A percentile compares a stretch with the other conserved stretches of the same genome.
phyloP scores from a whole-genome alignment of 2,888 invertebrate species.

The Tanypteryx hageni region DNA sequence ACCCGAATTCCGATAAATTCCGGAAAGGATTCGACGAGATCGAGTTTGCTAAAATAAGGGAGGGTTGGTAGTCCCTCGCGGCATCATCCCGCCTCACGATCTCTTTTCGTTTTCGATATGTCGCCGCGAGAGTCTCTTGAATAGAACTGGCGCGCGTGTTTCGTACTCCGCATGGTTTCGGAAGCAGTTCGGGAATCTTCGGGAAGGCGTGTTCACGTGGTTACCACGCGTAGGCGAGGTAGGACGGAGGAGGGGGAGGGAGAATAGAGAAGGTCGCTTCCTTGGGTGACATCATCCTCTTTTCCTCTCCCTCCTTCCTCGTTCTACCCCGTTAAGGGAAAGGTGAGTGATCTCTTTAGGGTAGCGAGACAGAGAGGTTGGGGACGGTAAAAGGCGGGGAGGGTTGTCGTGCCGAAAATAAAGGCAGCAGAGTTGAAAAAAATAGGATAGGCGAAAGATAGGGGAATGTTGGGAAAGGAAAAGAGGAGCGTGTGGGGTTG shows the following conservation, averaged over 20 bases:
- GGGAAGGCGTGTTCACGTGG: slow-evolving; percentile 32
- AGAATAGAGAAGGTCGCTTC: neutral
- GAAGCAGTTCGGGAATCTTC: neutral
- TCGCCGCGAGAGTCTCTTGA: neutral
- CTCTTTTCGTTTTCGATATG: neutral
- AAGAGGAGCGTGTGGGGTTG: neutral
- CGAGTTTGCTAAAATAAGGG: neutral
- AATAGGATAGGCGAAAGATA: slow-evolving; percentile 14
- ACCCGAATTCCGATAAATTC: neutral
- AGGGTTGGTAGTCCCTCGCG: neutral
- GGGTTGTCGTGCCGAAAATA: neutral
- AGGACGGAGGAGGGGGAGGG: neutral
- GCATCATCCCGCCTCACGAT: neutral
- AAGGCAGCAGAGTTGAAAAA: neutral
- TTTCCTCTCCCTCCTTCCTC: neutral
- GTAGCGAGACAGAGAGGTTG: neutral
- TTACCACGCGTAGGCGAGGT: slow-evolving; percentile 10
- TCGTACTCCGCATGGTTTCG: slow-evolving; percentile 7
- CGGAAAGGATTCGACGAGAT: neutral
- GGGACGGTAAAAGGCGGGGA: neutral
- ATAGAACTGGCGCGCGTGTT: slow-evolving; percentile 1
- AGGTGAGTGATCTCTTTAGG: neutral
- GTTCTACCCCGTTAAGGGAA: neutral
- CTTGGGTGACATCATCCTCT: neutral
- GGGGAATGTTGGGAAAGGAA: slow-evolving; percentile 13